phyloP scores from a whole-genome alignment of 2,113 vertebrate genomes.

The Alligator mississippiensis region DNA sequence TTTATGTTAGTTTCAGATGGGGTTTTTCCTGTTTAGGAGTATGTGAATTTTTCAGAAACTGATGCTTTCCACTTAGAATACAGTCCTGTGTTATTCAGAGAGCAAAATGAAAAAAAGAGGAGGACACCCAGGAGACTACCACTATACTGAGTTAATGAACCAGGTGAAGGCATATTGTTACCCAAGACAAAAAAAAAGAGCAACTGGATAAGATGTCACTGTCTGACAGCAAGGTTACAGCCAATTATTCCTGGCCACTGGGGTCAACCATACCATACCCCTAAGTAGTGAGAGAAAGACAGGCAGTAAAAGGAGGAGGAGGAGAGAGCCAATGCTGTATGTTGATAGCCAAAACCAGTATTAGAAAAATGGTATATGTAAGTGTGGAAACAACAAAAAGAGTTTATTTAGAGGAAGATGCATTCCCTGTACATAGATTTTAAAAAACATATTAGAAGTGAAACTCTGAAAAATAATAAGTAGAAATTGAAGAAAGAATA shows the following conservation, averaged over 20 bases:
- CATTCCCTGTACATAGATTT: not conserved
- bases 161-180: not conserved
- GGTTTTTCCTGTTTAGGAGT: not conserved
- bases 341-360: not conserved
- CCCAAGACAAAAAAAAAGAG: not conserved
- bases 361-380: not conserved
- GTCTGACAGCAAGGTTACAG: not conserved
- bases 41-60: not conserved
- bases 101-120: constrained; percentile 15
- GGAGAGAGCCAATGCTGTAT: not conserved
- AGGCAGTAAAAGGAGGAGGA: not conserved
- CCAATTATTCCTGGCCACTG: not conserved
- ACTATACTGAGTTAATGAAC: not conserved
- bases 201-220: not conserved
- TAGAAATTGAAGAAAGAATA: not conserved
- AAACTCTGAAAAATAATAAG: not conserved
- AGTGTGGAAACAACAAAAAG: not conserved
- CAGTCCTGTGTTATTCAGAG: not conserved
- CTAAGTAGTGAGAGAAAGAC: not conserved
- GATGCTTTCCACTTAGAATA: not conserved
- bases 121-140: not conserved
- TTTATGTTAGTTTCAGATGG: not conserved
- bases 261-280: not conserved
- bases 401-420: not conserved
- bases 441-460: not conserved